phyloP scores from a whole-genome alignment of 2,888 invertebrate genomes.

The Gerosis bhagava region DNA sequence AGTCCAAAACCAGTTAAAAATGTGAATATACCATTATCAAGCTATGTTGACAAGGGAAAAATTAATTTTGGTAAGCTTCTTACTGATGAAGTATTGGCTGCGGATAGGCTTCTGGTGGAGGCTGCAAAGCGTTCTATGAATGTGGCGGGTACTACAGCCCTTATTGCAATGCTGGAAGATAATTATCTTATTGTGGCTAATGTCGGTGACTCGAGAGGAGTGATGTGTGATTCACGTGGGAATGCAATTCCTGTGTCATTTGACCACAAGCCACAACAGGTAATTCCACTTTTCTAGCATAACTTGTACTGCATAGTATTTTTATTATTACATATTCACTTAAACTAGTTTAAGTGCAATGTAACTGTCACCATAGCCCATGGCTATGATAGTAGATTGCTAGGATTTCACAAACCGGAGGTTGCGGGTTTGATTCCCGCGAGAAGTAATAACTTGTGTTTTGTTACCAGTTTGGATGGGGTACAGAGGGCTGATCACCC shows the following conservation, averaged over 20 bases:
- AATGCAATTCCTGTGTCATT: constrained; percentile 96
- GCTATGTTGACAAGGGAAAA: constrained; percentile 88
- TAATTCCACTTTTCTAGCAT: constrained; percentile 58
- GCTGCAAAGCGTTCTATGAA: constrained; percentile 90
- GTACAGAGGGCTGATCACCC: no score
- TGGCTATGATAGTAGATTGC: no score
- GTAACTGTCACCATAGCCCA: no score
- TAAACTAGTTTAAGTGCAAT: no score
- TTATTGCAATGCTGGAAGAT: constrained; percentile 93
- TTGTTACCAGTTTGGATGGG: no score
- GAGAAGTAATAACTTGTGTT: no score
- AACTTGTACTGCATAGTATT: no score
- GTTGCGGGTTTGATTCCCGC: no score
- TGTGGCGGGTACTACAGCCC: constrained; percentile 94
- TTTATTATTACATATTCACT: no score
- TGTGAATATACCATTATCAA: constrained; percentile 76
- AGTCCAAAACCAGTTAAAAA: constrained; percentile 67
- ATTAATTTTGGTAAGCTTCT: constrained; percentile 92
- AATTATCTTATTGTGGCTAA: constrained; percentile 95
- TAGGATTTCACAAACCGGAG: no score
- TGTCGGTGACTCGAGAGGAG: constrained; percentile 97
- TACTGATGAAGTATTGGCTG: constrained; percentile 93
- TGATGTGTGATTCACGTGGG: constrained; percentile 95
- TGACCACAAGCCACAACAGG: constrained; percentile 98
- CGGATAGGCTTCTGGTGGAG: constrained; percentile 91